Evolutionary conservation across 2,888 invertebrate genomes (phyloP).

Genomic region (Adineta ricciae): DNA sequence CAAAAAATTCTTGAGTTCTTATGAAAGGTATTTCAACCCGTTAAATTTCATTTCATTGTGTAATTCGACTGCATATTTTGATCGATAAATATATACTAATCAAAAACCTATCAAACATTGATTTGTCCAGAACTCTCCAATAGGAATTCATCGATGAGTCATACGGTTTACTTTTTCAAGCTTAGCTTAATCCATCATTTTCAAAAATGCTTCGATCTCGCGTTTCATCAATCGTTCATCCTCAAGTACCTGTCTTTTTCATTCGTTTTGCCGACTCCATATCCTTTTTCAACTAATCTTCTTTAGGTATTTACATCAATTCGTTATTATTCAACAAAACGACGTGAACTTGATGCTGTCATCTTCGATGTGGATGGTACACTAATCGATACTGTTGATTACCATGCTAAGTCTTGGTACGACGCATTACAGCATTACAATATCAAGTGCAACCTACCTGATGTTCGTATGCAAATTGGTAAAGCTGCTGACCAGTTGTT

Average conservation of each 20-base stretch:
- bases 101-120: not conserved
- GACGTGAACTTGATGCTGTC: not conserved
- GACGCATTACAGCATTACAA: constrained; percentile 6
- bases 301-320: not conserved
- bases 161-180: not conserved
- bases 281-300: not conserved
- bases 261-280: not conserved
- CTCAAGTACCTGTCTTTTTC: not conserved
- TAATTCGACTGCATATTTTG: not conserved
- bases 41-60: not conserved
- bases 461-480: constrained; percentile 8
- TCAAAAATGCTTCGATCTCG: not conserved
- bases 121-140: not conserved
- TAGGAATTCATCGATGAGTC: not conserved
- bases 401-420: constrained; percentile 3
- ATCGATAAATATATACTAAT: not conserved
- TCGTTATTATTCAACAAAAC: not conserved
- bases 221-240: not conserved
- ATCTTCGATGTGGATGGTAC: constrained; percentile 11
- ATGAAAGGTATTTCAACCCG: not conserved
- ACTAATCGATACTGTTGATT: constrained; percentile 10
- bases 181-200: no score
- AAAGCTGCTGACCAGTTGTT: not conserved
- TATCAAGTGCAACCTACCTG: not conserved
- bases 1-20: not conserved